Conservation (phyloP, 2,113 vertebrate genomes). For the Pavo muticus region DNA sequence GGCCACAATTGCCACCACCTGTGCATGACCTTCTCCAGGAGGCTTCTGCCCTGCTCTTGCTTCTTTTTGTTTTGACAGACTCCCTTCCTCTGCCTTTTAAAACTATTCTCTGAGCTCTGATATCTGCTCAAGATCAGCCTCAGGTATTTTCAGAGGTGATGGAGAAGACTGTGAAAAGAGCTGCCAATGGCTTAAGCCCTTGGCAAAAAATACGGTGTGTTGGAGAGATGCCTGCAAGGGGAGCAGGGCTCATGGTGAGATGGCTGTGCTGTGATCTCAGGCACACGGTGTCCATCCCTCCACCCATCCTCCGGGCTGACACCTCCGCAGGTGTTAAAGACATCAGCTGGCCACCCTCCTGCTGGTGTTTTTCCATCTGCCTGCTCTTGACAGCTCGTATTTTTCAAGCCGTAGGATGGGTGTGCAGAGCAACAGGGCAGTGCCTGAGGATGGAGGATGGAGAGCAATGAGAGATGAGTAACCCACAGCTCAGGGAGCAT, state of each 20-base stretch:
- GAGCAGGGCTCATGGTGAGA: neutral
- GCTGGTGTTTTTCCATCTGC: conserved; percentile 7
- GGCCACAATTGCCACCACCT: neutral
- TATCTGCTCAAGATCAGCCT: conserved; percentile 10
- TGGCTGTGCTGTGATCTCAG: neutral
- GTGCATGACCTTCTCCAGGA: accelerated
- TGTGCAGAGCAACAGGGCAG: neutral
- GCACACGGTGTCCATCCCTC: neutral
- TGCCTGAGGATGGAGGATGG: neutral
- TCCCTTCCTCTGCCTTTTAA: neutral
- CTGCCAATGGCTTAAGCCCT: neutral
- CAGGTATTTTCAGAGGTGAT: conserved; percentile 17
- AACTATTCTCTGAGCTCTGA: neutral
- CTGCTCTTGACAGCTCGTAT: neutral
- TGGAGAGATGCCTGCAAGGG: neutral
- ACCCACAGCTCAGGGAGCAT: neutral
- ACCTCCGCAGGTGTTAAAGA: neutral
- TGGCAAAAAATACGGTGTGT: conserved; percentile 14
- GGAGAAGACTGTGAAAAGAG: neutral
- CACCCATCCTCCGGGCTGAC: neutral
- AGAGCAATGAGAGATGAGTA: accelerated
- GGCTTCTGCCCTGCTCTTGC: neutral
- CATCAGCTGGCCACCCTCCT: neutral
- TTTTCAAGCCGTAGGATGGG: neutral
- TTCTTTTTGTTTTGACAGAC: neutral